Base-by-base conservation (phyloP, 2,113 vertebrate species). In the Mustela lutreola region DNA sequence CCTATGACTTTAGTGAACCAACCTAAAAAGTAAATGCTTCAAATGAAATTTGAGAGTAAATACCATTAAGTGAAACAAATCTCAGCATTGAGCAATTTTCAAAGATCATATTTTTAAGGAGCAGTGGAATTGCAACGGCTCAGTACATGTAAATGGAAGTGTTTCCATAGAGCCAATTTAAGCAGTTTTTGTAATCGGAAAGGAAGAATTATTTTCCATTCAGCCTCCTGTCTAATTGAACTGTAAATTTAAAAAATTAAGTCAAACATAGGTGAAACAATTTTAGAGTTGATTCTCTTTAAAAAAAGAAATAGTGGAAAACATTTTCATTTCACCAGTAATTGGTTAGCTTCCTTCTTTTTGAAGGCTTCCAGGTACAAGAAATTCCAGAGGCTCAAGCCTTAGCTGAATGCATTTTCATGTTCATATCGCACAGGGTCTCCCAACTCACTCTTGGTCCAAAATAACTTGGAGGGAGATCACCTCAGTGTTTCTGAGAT, bases 91-190 rank as follows among this genome's bases (percentile, higher is more conserved):
- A 73, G 22, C 65, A 93, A 56, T 97, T 98, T 96, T 85, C 83
- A 88, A 94, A 97, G 76, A 95, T 89, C 81, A 63, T 71, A 14
- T 96, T 98, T 98, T 93, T 97, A 97, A 97, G 91, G 56, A 93
- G 39, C 56, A 97, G 70, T 71, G 89, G 76, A 96, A 91, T 71
- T 83, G 76, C 58, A 82, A 0, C 89, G 45, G 28, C 62, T 93
- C 45, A 2, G 24, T 89, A 82, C 89, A 62, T 71, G 26, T 63
- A 93, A 94, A 96, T 94, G 92, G 53, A 10, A 80, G 14, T 62
- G 91, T 96, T 97, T 95, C 94, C 42, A n/a, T 14, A 79, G 62
- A 94, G 67, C 73, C 85, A 62, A 83, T 87, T 95, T 75, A 42
- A 94, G 71, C 78, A 87, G 83, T 53, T 89, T 76, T 45, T 58